Percentiles rank a stretch among this genome's conserved stretches.
These are phyloP conservation scores for Drosophila auraria DNA, from an alignment of 1,140 invertebrate species.

Conservation along the genomic window DNA sequence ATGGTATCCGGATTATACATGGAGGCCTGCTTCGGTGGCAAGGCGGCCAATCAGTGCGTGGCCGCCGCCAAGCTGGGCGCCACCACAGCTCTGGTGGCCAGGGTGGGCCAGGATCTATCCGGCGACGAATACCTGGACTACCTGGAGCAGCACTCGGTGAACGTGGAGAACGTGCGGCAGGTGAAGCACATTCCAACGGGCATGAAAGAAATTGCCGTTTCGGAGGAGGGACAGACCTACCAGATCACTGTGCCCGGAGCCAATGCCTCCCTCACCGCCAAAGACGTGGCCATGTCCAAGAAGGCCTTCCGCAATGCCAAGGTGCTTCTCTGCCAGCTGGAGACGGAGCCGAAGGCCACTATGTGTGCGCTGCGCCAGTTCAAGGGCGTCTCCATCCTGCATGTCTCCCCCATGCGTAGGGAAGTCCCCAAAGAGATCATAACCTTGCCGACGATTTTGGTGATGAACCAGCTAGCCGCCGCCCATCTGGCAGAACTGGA, in stretches of 20 bases:
- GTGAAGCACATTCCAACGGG: conserved; percentile 87
- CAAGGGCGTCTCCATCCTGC: conserved; percentile 91
- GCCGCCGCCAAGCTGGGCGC: conserved; percentile 94
- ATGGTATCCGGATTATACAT: conserved; percentile 93
- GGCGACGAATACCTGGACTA: conserved; percentile 88
- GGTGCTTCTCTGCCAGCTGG: conserved; percentile 93
- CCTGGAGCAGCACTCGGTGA: conserved; percentile 88
- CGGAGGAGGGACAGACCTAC: conserved; percentile 93
- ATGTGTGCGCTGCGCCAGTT: conserved; percentile 91
- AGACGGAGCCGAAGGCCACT: conserved; percentile 91
- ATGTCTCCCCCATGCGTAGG: conserved; percentile 91
- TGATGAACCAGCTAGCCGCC: conserved; percentile 95
- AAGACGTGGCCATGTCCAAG: conserved; percentile 87
- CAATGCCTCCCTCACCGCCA: conserved; percentile 88
- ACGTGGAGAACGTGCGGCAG: conserved; percentile 86
- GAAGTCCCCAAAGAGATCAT: conserved; percentile 88
- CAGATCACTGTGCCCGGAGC: conserved; percentile 96
- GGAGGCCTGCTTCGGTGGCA: conserved; percentile 95
- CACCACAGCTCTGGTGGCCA: conserved; percentile 91
- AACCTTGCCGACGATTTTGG: conserved; percentile 91
- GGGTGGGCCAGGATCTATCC: conserved; percentile 93
- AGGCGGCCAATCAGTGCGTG: conserved; percentile 98
- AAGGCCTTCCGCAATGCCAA: conserved; percentile 39
- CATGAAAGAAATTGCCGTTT: conserved; percentile 91
- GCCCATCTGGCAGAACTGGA: conserved; percentile 89